Conservation (phyloP, 2,888 invertebrate species). For the Aleiodes testaceus region DNA sequence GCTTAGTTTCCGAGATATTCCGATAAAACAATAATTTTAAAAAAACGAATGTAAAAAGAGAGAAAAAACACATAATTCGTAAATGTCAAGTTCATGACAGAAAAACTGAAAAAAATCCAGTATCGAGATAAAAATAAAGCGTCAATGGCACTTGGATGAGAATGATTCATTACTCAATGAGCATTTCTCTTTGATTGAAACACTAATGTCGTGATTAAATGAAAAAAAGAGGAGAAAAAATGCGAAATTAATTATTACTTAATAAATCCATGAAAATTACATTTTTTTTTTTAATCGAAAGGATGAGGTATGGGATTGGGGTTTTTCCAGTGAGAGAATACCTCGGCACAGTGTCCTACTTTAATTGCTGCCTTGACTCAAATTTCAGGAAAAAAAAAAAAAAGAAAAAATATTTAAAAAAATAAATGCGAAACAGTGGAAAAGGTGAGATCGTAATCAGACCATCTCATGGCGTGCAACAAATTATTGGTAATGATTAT, state of each 20-base stretch:
- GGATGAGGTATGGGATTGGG: no score
- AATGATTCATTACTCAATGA: conserved; percentile 4
- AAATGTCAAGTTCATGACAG: conserved; percentile 15
- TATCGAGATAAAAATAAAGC: not conserved
- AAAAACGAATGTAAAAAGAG: not conserved
- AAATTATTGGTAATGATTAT: not conserved
- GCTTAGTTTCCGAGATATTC: no score
- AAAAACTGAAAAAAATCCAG: not conserved
- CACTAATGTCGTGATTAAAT: not conserved
- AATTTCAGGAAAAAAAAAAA: conserved; percentile 37
- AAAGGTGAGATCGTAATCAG: conserved; percentile 5
- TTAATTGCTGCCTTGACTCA: conserved; percentile 51
- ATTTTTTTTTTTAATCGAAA: no score
- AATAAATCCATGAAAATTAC: no score
- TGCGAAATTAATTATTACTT: no score
- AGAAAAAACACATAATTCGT: not conserved
- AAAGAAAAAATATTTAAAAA: not conserved
- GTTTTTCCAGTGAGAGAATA: conserved; percentile 8
- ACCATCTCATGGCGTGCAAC: conserved; percentile 2
- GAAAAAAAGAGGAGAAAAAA: no score
- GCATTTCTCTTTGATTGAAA: not conserved
- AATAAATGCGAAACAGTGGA: not conserved
- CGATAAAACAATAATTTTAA: not conserved
- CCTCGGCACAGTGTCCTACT: conserved; percentile 40
- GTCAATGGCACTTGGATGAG: conserved; percentile 4